These are phyloP conservation scores for Cisticola juncidis DNA, from an alignment of 2,113 vertebrate genomes.

Conservation along the genomic window DNA sequence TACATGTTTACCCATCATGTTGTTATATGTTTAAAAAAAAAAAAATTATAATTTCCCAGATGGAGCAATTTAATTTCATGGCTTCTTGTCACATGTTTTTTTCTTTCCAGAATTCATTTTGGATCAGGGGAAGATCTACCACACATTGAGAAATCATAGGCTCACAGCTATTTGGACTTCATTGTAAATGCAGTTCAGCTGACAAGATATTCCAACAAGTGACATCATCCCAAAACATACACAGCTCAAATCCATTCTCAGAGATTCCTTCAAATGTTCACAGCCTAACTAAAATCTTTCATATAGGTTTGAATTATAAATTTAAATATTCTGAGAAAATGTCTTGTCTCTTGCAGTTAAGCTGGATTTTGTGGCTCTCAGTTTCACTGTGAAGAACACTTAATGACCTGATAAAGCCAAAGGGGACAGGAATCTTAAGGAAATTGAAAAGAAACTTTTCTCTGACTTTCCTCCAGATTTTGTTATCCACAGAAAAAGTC, in stretches of 20 bases:
- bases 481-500: neutral
- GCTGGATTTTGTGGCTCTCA: neutral
- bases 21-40: neutral
- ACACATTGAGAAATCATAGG: neutral
- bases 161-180: neutral
- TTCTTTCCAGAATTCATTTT: slow-evolving; percentile 17
- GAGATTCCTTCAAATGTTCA: neutral
- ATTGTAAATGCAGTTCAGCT: slow-evolving; percentile 4
- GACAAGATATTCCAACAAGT: slow-evolving; percentile 9
- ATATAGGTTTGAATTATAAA: neutral
- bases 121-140: neutral
- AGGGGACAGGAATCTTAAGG: neutral
- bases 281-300: neutral
- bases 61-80: neutral
- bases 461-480: neutral
- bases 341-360: neutral
- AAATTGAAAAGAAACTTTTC: neutral
- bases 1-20: neutral
- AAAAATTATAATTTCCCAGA: neutral
- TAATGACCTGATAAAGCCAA: neutral
- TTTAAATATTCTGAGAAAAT: slow-evolving; percentile 17
- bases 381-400: neutral
- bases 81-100: neutral
- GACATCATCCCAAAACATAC: slow-evolving; percentile 3
- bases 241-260: neutral